A percentile compares a stretch with the other conserved stretches of the same genome.
phyloP scores from a whole-genome alignment of 2,113 vertebrate species.

The Herpetotheres cachinnans region DNA sequence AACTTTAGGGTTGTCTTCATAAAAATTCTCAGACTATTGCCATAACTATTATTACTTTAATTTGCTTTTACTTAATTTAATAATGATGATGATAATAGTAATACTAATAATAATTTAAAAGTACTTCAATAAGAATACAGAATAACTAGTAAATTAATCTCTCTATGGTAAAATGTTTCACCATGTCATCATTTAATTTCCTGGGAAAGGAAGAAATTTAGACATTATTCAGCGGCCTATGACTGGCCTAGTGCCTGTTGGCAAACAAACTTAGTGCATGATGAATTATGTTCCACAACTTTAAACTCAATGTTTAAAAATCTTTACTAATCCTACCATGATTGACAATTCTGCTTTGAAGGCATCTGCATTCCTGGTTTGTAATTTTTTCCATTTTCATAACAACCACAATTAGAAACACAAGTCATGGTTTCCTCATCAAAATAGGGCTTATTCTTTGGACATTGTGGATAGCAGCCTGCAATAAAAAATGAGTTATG shows the following conservation, averaged over 20 bases:
- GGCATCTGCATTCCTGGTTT: conserved; percentile 65
- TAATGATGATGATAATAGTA: not conserved
- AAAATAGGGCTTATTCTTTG: conserved; percentile 80
- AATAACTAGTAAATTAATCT: not conserved
- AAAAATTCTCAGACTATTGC: not conserved
- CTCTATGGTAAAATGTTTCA: not conserved
- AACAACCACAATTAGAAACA: conserved; percentile 81
- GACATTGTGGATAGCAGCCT: conserved; percentile 94
- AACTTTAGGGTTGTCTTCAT: not conserved
- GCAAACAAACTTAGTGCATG: not conserved
- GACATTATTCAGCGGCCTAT: not conserved
- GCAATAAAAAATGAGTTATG: not conserved
- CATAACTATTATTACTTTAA: not conserved
- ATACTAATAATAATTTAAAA: not conserved
- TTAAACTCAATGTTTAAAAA: not conserved
- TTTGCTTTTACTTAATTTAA: not conserved
- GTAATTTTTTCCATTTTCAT: conserved; percentile 77
- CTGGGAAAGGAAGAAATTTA: not conserved
- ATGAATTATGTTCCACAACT: not conserved
- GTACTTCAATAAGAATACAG: not conserved
- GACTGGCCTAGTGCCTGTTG: not conserved
- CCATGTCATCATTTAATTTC: not conserved
- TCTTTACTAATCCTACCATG: conserved; percentile 77
- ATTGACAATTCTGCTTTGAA: conserved; percentile 76
- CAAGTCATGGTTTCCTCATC: conserved; percentile 90